Percentiles rank a stretch among this genome's conserved stretches.
Conservation (phyloP, 2,113 vertebrate species). For the Scomber japonicus region DNA sequence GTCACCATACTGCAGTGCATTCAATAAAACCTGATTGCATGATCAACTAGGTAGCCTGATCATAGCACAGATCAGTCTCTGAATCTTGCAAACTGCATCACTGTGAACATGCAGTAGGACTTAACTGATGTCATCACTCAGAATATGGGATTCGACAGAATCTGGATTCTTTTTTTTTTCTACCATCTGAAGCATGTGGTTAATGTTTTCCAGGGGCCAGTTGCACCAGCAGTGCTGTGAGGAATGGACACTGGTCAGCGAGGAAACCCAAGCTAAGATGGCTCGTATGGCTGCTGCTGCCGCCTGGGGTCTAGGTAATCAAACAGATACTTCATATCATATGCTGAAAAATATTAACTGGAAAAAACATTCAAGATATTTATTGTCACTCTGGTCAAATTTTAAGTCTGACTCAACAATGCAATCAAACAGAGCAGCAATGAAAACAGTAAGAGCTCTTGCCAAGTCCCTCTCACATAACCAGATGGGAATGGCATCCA, state of each 20-base stretch:
- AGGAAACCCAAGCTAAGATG: constrained; percentile 98
- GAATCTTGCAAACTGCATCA: neutral
- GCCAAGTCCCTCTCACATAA: constrained; percentile 39
- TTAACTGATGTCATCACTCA: constrained; percentile 1
- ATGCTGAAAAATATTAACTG: neutral
- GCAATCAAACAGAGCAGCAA: constrained; percentile 23
- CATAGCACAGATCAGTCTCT: neutral
- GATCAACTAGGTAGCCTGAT: constrained; percentile 2
- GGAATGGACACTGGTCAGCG: constrained; percentile 96
- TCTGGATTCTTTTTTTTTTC: constrained; percentile 19
- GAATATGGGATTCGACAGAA: neutral
- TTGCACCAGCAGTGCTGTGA: constrained; percentile 99
- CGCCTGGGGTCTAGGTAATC: constrained; percentile 97
- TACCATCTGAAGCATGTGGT: constrained; percentile 3
- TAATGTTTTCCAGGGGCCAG: constrained; percentile 90
- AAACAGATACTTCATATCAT: neutral
- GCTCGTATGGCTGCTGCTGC: constrained; percentile 99
- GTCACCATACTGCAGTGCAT: neutral
- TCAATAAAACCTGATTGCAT: neutral
- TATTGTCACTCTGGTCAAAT: no score
- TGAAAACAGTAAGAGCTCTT: constrained; percentile 35
- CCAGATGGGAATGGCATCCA: constrained; percentile 57
- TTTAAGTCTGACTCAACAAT: constrained; percentile 17
- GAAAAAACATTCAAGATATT: no score
- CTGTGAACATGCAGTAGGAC: neutral